These are phyloP conservation scores for Chiropotes sagulatus DNA, from an alignment of 2,797 vertebrate genomes.

Conservation along the genomic window DNA sequence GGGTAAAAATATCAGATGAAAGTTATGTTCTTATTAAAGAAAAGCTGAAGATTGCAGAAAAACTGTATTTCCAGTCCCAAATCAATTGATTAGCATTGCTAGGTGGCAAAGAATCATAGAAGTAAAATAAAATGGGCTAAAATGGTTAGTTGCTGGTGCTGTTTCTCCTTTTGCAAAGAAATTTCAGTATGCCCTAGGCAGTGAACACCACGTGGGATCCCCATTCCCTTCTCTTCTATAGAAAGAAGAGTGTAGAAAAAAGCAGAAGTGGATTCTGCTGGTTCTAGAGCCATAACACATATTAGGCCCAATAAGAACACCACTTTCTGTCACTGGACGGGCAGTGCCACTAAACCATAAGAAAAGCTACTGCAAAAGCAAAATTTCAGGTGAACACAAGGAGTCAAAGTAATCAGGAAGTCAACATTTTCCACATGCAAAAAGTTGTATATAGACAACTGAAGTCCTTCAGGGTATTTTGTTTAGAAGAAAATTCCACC, in stretches of 20 bases:
- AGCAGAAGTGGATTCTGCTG: not conserved
- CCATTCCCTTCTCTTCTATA: not conserved
- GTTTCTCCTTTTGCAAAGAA: not conserved
- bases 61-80: not conserved
- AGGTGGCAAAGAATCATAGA: not conserved
- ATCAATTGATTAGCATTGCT: not conserved
- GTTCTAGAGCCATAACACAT: not conserved
- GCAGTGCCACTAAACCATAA: not conserved
- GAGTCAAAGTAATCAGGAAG: not conserved
- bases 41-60: not conserved
- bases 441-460: not conserved
- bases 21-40: not conserved
- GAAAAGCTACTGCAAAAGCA: not conserved
- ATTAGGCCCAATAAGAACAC: not conserved
- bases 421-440: conserved; percentile 39
- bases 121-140: not conserved
- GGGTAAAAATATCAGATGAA: not conserved
- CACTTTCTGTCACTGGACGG: not conserved
- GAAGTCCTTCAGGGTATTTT: conserved; percentile 10
- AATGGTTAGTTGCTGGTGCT: not conserved
- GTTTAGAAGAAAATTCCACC: conserved; percentile 17
- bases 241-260: not conserved
- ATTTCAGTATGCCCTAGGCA: not conserved
- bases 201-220: not conserved
- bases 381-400: not conserved